Percentiles rank a stretch among this genome's conserved stretches.
phyloP scores from a whole-genome alignment of 2,797 vertebrate species.

The Natrix natrix region DNA sequence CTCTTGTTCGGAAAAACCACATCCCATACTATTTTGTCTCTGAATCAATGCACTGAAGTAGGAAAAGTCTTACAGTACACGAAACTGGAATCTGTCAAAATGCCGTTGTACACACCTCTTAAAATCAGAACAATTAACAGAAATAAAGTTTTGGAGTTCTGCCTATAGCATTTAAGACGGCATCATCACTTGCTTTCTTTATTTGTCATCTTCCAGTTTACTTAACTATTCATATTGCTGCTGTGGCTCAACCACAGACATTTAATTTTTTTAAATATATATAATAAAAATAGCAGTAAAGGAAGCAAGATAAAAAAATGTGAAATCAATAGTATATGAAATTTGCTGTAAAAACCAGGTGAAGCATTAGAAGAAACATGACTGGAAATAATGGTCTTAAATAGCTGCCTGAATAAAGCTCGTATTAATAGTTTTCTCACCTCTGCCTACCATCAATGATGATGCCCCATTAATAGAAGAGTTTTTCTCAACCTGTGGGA shows the following conservation, averaged over 20 bases:
- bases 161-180: slow-evolving; percentile 22
- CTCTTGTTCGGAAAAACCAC: background rate
- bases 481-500: background rate
- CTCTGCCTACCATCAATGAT: background rate
- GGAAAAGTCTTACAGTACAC: background rate
- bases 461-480: background rate
- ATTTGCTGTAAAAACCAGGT: background rate
- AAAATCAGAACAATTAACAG: background rate
- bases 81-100: background rate
- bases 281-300: background rate
- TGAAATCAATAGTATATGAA: background rate
- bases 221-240: background rate
- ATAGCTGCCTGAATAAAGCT: background rate
- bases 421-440: background rate
- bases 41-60: background rate
- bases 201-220: background rate
- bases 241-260: background rate
- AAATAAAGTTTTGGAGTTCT: background rate
- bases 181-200: slow-evolving; percentile 1
- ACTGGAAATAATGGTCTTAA: background rate
- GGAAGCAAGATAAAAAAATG: background rate
- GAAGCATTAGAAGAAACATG: background rate
- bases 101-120: slow-evolving; percentile 13
- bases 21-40: background rate
- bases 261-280: background rate